Percentiles rank a stretch among this genome's conserved stretches.
phyloP scores from a whole-genome alignment of 2,888 invertebrate genomes.

The Antheraea assamensis region DNA sequence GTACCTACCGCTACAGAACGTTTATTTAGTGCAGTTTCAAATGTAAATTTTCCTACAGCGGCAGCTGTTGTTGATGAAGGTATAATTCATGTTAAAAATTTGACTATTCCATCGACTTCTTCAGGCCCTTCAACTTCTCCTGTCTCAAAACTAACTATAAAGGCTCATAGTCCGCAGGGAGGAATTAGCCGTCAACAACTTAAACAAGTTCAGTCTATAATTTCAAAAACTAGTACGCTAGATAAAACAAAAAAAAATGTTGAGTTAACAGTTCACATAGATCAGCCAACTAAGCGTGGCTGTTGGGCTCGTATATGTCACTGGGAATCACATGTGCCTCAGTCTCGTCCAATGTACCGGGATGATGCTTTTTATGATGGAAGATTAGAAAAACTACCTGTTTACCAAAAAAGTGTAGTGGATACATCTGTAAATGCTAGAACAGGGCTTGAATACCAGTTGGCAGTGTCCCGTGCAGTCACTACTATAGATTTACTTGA shows the following conservation, averaged over 20 bases:
- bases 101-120: slow-evolving; percentile 52
- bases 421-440: slow-evolving; percentile 46
- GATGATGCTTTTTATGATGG: slow-evolving; percentile 74
- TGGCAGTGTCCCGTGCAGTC: slow-evolving; percentile 73
- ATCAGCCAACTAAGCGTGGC: slow-evolving; percentile 37
- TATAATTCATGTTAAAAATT: slow-evolving; percentile 29
- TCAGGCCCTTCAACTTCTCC: slow-evolving; percentile 57
- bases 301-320: slow-evolving; percentile 58
- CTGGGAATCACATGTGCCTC: slow-evolving; percentile 65
- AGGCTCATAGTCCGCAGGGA: slow-evolving; percentile 54
- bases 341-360: slow-evolving; percentile 71
- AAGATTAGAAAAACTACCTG: slow-evolving; percentile 57
- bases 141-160: slow-evolving; percentile 57
- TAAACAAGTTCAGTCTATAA: slow-evolving; percentile 64
- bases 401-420: slow-evolving; percentile 66
- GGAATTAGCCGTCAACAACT: slow-evolving; percentile 61
- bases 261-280: slow-evolving; percentile 44
- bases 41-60: slow-evolving; percentile 67
- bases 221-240: slow-evolving; percentile 53
- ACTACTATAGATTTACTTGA: slow-evolving; percentile 64
- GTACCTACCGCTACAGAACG: slow-evolving; percentile 48
- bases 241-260: slow-evolving; percentile 45
- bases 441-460: slow-evolving; percentile 73
- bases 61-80: slow-evolving; percentile 60
- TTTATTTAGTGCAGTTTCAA: slow-evolving; percentile 47